Evolutionary conservation across 2,888 invertebrate genomes (phyloP).

Genomic region (Protodeltote pygarga): DNA sequence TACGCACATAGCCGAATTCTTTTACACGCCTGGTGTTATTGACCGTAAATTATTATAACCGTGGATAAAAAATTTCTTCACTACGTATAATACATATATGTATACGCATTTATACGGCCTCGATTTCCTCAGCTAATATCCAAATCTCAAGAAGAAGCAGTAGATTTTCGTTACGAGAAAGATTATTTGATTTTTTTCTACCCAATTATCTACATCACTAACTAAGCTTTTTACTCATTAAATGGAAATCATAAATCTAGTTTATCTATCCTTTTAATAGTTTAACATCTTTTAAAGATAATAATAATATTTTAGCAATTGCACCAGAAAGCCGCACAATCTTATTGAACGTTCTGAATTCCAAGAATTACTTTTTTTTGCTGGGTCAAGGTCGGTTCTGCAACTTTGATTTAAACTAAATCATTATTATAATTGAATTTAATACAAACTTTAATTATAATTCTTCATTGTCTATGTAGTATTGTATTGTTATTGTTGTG

Average conservation of each 20-base stretch:
- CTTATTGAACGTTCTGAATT: slow-evolving; percentile 6
- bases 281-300: slow-evolving; percentile 4
- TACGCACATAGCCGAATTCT: slow-evolving; percentile 19
- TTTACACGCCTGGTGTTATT: not conserved
- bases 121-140: slow-evolving; percentile 7
- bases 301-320: slow-evolving; percentile 17
- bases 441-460: slow-evolving; percentile 13
- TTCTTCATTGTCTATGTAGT: slow-evolving; percentile 15
- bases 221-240: no score
- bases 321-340: slow-evolving; percentile 15
- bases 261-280: not conserved
- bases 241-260: not conserved
- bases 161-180: not conserved
- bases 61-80: slow-evolving; percentile 7
- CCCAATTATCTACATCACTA: no score
- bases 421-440: no score
- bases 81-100: no score
- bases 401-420: slow-evolving; percentile 18
- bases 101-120: slow-evolving; percentile 33
- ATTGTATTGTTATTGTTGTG: no score
- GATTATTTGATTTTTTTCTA: no score
- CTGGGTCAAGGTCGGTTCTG: slow-evolving; percentile 25
- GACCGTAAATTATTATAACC: slow-evolving; percentile 26
- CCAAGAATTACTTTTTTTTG: slow-evolving; percentile 12
- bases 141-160: not conserved